Evolutionary conservation across 1,140 invertebrate species (phyloP), one percentile per base, ranked within the genome.

Genomic region (Bombus terrestris): DNA sequence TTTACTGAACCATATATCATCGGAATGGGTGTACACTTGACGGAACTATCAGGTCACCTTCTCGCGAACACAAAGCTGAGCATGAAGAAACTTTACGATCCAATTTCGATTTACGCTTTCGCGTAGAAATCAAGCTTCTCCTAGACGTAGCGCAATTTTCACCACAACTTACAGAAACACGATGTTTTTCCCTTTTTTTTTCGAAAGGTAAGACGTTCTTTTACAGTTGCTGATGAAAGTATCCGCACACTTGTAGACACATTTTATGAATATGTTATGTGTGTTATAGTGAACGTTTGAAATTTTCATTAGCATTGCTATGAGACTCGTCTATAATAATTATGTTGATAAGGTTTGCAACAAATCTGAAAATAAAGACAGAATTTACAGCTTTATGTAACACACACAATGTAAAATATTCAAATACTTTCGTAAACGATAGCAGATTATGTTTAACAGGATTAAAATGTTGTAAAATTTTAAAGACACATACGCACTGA

Each of bases 61-160:
- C 25, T 2, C 25, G 25, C 2, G 25, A 39, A 41, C 66, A 10
- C 62, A 13, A 47, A 35, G 8, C 77, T 28, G 32, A n/a, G 13
- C 32, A 15, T 6, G 41, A 28, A 25, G 18, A 32, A 75, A 35
- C 57, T 75, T 75, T 37, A 66, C 41, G 15, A 25, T 59, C 39
- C 25, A 32, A 39, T 64, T 62, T 43, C 71, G 47, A 89, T 89
- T 89, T 89, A 83, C 78, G 64, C 84, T 75, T 59, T 59, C 64
- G 22, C 77, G 74, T 15, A 28, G 35, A 69, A 66, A 64, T 86
- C 75, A 71, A 78, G 32, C 73, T 43, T 32, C 62, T 68, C 18
- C 66, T 41, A 6, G 6, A 15, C 68, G 66, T 28, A 32, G 62
- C 53, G 18, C 39, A 22, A 53, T 39, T 73, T 35, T 28, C 68